Base-by-base conservation (phyloP, 2,113 vertebrate genomes). In the Cinclus mexicanus region DNA sequence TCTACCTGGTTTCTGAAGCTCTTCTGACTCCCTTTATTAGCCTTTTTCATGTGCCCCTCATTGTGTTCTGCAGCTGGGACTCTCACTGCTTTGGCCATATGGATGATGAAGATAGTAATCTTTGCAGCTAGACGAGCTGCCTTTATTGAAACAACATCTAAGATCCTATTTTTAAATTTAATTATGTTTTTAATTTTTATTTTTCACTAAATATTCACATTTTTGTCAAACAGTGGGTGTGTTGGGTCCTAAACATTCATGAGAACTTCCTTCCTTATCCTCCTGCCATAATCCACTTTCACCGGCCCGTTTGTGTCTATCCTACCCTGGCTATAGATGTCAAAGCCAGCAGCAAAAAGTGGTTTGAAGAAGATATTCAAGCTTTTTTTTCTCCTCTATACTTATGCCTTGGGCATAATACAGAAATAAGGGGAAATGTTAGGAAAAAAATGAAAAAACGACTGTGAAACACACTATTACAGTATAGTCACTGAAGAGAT, bases 321-420 rank as follows among this genome's bases (percentile, higher is more conserved):
- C 29, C 26, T 60, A 57, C 29, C 13, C 41, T 41, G 37, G 19
- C 26, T 65, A 37, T 5, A 41, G 49, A 64, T 21, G 7, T 28
- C 59, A 88, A 94, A 83, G 4, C n/a, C 76, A 83, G 31, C 33
- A 88, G 53, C 1, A 1, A 83, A 93, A 88, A 72, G 24, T 1
- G 3, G 14, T 59, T 88, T 47, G 39, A 39, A 82, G 53, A 82
- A 79, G 83, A 76, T 20, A 35, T 20, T 83, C 6, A 3, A 5
- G 14, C 21, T 52, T 35, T n/a, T n/a, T 33, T 25, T 2, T 0
- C 0, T 4, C 4, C 7, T 16, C 12, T 10, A 19, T 25, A 57
- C 16, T 35, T 31, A 2, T 69, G 12, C 41, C 46, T 92, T 86
- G 15, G 22, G 13, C 12, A 57, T 74, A 25, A 69, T 10, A 25